Evolutionary conservation across 2,113 vertebrate species (phyloP).

Genomic region (Pelusios castaneus): DNA sequence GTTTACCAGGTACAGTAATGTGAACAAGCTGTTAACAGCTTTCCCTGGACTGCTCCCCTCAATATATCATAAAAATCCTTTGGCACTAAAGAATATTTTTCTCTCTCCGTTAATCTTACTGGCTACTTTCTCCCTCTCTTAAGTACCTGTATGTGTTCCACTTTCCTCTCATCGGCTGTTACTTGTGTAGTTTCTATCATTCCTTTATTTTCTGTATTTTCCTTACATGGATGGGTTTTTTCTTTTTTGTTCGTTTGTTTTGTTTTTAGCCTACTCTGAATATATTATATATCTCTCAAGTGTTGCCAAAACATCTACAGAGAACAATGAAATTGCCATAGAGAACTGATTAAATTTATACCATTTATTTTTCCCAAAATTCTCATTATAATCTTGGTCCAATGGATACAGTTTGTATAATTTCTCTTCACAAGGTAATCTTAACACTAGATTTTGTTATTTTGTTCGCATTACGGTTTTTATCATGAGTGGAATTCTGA

Average conservation of each 20-base stretch:
- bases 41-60: background rate
- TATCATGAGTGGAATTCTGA: conserved; percentile 37
- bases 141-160: background rate
- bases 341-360: conserved; percentile 4
- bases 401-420: conserved; percentile 26
- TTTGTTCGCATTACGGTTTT: conserved; percentile 23
- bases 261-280: background rate
- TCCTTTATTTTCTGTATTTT: background rate
- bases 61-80: background rate
- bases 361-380: conserved; percentile 16
- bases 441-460: background rate
- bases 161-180: background rate
- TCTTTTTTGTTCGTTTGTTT: too few relatives aligned
- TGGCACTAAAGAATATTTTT: background rate
- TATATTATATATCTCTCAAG: background rate
- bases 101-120: background rate
- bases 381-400: conserved; percentile 9
- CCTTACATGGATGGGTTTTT: background rate
- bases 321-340: conserved; percentile 8
- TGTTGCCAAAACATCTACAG: background rate
- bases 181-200: background rate
- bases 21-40: background rate
- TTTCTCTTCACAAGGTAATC: conserved; percentile 15
- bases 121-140: background rate
- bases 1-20: background rate